Evolutionary conservation across 2,797 vertebrate genomes (phyloP).

Genomic region (Jordanella pulchra): DNA sequence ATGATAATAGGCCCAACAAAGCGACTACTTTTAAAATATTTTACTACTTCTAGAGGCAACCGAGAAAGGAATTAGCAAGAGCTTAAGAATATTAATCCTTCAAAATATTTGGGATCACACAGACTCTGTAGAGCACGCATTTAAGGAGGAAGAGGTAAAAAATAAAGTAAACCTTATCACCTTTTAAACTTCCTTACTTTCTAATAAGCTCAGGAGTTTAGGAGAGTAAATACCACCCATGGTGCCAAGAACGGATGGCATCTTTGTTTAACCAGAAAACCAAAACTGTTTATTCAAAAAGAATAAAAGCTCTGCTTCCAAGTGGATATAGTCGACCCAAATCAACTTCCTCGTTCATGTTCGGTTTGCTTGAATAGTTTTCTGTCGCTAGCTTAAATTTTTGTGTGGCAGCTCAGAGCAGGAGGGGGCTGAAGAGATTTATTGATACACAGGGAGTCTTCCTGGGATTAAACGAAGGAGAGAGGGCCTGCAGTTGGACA

Average conservation of each 20-base stretch:
- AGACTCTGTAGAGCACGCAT: neutral
- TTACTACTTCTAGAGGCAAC: neutral
- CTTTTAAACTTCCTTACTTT: neutral
- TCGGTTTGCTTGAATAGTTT: conserved; percentile 4
- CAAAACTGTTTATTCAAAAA: neutral
- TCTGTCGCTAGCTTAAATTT: neutral
- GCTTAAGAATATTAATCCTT: conserved; percentile 37
- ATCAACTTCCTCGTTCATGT: neutral
- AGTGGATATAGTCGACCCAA: neutral
- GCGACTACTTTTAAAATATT: neutral
- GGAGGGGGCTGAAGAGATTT: conserved; percentile 9
- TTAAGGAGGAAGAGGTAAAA: neutral
- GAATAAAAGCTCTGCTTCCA: neutral
- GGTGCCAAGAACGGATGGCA: neutral
- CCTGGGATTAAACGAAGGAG: conserved; percentile 25
- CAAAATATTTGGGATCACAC: conserved; percentile 19
- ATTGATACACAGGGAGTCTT: conserved; percentile 28
- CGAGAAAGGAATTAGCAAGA: neutral
- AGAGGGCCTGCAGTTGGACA: neutral
- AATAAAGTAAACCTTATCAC: neutral
- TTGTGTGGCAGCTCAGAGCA: conserved; percentile 1
- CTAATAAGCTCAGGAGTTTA: neutral
- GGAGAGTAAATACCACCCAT: conserved; percentile 5
- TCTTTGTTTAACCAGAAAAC: neutral
- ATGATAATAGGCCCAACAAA: neutral